phyloP scores from a whole-genome alignment of 2,113 vertebrate genomes.

The Nibea albiflora region DNA sequence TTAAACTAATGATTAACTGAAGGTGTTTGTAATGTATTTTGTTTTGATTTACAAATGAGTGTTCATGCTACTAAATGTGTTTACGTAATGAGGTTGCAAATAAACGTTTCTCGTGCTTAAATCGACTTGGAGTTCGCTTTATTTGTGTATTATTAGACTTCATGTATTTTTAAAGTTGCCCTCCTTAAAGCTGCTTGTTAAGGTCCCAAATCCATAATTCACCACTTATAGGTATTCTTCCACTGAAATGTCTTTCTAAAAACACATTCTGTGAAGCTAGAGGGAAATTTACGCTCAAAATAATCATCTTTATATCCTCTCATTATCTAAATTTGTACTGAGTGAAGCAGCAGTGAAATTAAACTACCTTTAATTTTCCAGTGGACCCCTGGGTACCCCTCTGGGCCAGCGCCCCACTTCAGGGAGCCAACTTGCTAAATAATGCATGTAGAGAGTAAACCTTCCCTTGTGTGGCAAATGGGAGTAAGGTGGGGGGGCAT shows the following conservation, averaged over 20 bases:
- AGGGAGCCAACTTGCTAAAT: conserved; percentile 48
- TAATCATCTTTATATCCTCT: conserved; percentile 30
- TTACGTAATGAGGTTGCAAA: conserved; percentile 54
- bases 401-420: conserved; percentile 21
- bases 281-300: conserved; percentile 38
- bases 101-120: conserved; percentile 69
- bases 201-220: background rate
- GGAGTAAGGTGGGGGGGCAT: background rate
- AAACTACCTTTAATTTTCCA: conserved; percentile 62
- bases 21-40: conserved; percentile 65
- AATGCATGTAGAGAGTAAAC: conserved; percentile 42
- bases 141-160: background rate
- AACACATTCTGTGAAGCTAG: conserved; percentile 28
- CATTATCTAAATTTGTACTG: conserved; percentile 43
- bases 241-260: conserved; percentile 27
- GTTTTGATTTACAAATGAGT: conserved; percentile 61
- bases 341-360: conserved; percentile 45
- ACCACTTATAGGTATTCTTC: background rate
- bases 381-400: conserved; percentile 31
- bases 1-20: conserved; percentile 54
- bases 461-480: conserved; percentile 14
- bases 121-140: background rate
- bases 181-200: background rate
- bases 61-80: conserved; percentile 63
- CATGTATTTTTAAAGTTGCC: background rate